Conservation (phyloP, 1,140 invertebrate species). For the Apis dorsata region DNA sequence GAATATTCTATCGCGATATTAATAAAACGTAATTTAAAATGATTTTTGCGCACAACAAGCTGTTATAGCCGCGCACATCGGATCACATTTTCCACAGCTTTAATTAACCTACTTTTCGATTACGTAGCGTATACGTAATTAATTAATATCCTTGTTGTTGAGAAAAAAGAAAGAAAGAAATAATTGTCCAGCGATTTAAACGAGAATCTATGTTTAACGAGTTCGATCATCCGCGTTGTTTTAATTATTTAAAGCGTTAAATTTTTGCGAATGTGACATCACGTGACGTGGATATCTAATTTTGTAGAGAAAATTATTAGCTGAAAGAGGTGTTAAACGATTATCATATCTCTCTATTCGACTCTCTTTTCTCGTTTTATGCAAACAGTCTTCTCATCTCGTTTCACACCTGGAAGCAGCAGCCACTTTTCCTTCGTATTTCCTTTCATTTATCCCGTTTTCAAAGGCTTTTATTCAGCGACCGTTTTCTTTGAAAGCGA, state of each 20-base stretch:
- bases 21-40: neutral
- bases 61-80: no score
- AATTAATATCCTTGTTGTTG: neutral
- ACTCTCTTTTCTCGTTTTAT: conserved; percentile 20
- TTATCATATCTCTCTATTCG: neutral
- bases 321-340: conserved; percentile 3
- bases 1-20: neutral
- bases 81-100: neutral
- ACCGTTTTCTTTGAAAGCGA: neutral
- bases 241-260: neutral
- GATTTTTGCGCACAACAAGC: neutral
- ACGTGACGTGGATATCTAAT: neutral
- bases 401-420: conserved; percentile 26
- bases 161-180: neutral
- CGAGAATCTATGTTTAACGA: no score
- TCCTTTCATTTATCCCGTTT: conserved; percentile 6
- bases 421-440: conserved; percentile 29
- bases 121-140: neutral
- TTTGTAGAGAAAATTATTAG: neutral
- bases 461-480: neutral
- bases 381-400: conserved; percentile 28
- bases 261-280: no score
- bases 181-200: no score
- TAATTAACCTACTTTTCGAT: neutral
- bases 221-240: neutral